A percentile compares a stretch with the other conserved stretches of the same genome.
Evolutionary conservation across 2,797 vertebrate genomes (phyloP).

Genomic region (Dermochelys coriacea): DNA sequence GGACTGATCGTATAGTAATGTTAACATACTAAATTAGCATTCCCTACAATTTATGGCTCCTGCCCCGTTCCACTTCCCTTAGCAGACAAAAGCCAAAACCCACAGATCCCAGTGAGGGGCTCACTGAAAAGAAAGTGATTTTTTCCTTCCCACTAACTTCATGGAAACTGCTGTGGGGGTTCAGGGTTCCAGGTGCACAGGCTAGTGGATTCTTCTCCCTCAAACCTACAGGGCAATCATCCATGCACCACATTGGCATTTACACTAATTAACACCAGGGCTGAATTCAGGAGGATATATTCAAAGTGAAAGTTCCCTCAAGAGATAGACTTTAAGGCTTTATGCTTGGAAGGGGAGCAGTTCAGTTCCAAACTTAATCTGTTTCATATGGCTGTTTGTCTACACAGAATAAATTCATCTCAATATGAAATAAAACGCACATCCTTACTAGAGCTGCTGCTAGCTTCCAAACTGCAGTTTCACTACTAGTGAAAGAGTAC

Average conservation of each 20-base stretch:
- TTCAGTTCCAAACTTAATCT: not conserved
- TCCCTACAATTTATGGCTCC: rapidly evolving
- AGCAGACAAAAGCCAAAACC: not conserved
- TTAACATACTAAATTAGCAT: not conserved
- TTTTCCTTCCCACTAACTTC: not conserved
- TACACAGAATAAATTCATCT: not conserved
- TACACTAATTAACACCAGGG: not conserved
- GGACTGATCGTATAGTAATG: not conserved
- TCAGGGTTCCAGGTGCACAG: not conserved
- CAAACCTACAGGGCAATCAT: rapidly evolving
- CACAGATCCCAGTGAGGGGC: not conserved
- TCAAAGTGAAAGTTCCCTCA: not conserved
- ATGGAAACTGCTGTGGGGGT: not conserved
- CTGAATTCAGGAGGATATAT: not conserved
- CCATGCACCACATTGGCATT: not conserved
- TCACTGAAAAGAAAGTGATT: not conserved
- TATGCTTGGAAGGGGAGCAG: not conserved
- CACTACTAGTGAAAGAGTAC: not conserved
- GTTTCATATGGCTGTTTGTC: not conserved
- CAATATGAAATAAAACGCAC: not conserved
- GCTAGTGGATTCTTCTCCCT: not conserved
- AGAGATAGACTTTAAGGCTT: not conserved
- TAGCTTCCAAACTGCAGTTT: not conserved
- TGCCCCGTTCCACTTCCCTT: not conserved
- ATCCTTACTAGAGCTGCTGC: not conserved